Conservation (phyloP, 2,113 vertebrate species). For the Mormyrus iriodes region DNA sequence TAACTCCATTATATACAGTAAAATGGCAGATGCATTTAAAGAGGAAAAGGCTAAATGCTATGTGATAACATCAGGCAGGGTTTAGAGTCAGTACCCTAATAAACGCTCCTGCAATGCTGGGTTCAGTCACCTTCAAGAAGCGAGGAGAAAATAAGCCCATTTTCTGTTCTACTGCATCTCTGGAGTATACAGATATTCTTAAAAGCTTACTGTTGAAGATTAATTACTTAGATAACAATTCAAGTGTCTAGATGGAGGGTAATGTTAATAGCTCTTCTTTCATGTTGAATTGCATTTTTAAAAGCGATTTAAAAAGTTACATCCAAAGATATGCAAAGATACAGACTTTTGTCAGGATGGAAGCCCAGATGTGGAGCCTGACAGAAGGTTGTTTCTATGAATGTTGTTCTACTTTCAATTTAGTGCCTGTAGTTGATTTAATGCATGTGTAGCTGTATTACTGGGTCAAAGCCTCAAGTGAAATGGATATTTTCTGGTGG, state of each 20-base stretch:
- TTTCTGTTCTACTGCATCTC: neutral
- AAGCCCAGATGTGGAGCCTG: neutral
- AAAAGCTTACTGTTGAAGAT: neutral
- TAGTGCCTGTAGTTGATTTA: neutral
- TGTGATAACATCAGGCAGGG: neutral
- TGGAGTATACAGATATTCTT: neutral
- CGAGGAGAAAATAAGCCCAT: neutral
- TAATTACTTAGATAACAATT: constrained; percentile 6
- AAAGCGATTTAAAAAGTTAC: neutral
- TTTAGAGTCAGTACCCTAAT: neutral
- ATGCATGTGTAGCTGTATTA: neutral
- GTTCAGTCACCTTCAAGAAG: neutral
- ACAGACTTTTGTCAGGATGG: neutral
- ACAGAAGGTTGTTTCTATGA: neutral
- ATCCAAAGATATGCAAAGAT: neutral
- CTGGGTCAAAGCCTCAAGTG: neutral
- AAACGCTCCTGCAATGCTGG: neutral
- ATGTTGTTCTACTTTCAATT: neutral
- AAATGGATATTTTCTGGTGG: neutral
- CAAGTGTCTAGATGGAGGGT: neutral
- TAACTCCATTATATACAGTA: neutral
- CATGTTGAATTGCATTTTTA: neutral
- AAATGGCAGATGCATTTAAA: neutral
- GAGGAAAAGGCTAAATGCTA: neutral
- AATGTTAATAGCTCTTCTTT: neutral